Conservation (phyloP, 2,113 vertebrate genomes). For the Sorex araneus region DNA sequence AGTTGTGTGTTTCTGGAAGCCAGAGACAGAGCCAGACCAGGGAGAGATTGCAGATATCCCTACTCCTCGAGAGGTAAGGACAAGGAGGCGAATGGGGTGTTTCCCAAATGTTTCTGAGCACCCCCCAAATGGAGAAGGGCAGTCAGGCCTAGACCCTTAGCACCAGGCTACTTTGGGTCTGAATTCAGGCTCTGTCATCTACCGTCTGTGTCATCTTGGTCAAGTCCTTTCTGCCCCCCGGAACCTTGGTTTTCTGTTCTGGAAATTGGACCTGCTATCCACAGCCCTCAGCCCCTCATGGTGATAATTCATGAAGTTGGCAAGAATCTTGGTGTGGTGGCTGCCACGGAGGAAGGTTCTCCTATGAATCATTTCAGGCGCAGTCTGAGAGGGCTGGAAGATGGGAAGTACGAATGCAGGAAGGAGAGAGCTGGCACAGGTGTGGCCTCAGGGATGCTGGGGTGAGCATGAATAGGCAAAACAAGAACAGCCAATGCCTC, state of each 20-base stretch:
- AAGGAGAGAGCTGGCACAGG: not conserved
- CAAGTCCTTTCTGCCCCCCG: not conserved
- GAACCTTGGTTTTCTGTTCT: not conserved
- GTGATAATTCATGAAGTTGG: not conserved
- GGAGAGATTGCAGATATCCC: not conserved
- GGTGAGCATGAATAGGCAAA: not conserved
- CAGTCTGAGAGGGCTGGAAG: not conserved
- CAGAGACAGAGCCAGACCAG: not conserved
- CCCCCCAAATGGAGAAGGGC: not conserved
- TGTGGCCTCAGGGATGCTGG: not conserved
- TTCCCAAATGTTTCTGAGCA: not conserved
- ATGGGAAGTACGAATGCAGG: not conserved
- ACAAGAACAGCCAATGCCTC: not conserved
- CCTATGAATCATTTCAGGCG: not conserved
- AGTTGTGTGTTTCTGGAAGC: not conserved
- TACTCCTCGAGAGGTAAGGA: conserved; percentile 52
- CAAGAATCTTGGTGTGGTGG: not conserved
- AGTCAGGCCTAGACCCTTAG: not conserved
- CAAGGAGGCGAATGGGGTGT: not conserved
- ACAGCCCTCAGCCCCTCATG: not conserved
- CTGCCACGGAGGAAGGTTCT: not conserved
- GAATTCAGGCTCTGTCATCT: not conserved
- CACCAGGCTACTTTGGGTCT: not conserved
- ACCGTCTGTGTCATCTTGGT: not conserved
- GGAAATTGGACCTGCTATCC: not conserved